These are phyloP conservation scores for Dicrostonyx torquatus DNA, from an alignment of 2,797 vertebrate species.

Conservation along the genomic window DNA sequence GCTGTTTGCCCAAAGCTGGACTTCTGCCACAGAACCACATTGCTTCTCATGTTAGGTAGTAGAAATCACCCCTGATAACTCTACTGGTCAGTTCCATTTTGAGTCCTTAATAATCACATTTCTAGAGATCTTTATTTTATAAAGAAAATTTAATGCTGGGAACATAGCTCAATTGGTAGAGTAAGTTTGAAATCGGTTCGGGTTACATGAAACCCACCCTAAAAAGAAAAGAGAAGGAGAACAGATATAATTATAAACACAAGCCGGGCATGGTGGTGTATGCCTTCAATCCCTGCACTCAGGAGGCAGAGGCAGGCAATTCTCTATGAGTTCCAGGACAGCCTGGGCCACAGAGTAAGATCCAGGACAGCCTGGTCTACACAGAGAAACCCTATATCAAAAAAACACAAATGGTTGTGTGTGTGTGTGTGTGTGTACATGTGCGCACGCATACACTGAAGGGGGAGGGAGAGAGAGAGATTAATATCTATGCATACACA, in stretches of 20 bases:
- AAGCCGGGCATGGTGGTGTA: neutral
- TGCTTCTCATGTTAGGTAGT: neutral
- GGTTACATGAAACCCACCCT: neutral
- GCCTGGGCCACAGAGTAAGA: neutral
- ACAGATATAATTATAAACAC: neutral
- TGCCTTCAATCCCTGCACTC: neutral
- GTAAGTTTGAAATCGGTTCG: too few species aligned
- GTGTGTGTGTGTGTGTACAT: too few species aligned
- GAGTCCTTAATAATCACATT: constrained; percentile 13
- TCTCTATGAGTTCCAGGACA: neutral
- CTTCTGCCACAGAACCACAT: neutral
- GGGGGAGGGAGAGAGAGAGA: neutral
- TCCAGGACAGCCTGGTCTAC: neutral
- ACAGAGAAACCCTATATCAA: neutral
- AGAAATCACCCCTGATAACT: neutral
- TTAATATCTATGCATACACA: neutral
- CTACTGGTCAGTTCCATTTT: neutral
- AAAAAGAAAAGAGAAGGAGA: neutral
- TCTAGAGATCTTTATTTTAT: neutral
- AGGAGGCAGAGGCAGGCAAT: neutral
- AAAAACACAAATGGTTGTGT: neutral
- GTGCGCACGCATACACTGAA: accelerated
- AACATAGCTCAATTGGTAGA: neutral
- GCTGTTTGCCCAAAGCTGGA: neutral
- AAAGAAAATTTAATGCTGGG: neutral